A percentile compares a stretch with the other conserved stretches of the same genome.
phyloP scores from a whole-genome alignment of 2,797 vertebrate species.

The Neosilurus hyrtlii region DNA sequence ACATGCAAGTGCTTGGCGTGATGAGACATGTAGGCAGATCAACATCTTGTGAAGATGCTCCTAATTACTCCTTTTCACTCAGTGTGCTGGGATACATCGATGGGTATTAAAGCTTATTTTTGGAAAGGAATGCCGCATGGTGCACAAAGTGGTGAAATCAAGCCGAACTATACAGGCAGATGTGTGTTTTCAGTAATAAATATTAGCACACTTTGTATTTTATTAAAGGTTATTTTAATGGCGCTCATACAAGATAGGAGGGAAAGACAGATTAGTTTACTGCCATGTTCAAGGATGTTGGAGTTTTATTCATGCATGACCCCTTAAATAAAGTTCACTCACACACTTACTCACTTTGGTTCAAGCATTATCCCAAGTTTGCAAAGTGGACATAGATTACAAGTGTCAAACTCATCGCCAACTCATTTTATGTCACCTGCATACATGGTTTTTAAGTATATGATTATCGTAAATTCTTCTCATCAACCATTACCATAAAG shows the following conservation, averaged over 20 bases:
- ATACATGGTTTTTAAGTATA: no score
- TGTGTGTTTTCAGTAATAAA: constrained; percentile 32
- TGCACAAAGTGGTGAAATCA: constrained; percentile 12
- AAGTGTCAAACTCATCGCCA: no score
- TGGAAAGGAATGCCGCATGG: constrained; percentile 19
- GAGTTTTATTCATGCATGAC: neutral
- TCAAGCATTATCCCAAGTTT: no score
- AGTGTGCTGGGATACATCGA: constrained; percentile 51
- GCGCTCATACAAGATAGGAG: neutral
- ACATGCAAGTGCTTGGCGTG: constrained; percentile 57
- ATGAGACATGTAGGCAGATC: constrained; percentile 53
- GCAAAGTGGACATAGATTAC: no score
- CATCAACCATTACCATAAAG: no score
- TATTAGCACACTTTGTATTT: constrained; percentile 39
- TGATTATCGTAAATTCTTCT: no score
- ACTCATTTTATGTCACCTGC: no score
- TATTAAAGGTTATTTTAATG: constrained; percentile 15
- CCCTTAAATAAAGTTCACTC: neutral
- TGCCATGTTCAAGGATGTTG: neutral
- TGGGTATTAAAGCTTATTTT: constrained; percentile 34
- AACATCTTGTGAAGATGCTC: constrained; percentile 58
- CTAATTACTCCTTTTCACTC: constrained; percentile 71
- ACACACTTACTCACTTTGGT: no score
- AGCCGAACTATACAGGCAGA: constrained; percentile 22
- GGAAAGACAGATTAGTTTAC: neutral